Conservation (phyloP, 2,797 vertebrate species). For the Lycodopsis pacificus region DNA sequence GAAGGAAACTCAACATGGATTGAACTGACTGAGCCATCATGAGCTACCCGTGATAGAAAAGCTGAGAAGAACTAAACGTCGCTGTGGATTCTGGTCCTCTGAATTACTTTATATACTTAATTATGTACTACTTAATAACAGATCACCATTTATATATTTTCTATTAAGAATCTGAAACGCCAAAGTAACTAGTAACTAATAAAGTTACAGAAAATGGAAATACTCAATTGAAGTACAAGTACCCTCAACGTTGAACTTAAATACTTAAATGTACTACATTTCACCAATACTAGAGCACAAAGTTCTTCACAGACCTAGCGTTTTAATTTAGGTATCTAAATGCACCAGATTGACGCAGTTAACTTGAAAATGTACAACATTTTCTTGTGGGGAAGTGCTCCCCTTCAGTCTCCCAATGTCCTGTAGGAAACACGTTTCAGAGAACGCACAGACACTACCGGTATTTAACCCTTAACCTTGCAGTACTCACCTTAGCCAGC, state of each 20-base stretch:
- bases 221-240: not conserved
- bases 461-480: not conserved
- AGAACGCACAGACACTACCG: not conserved
- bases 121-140: no score
- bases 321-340: no score
- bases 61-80: not conserved
- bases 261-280: not conserved
- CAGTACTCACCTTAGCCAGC: constrained; percentile 88
- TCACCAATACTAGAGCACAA: no score
- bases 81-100: not conserved
- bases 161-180: no score
- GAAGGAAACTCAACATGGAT: not conserved
- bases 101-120: no score
- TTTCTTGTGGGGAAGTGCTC: no score
- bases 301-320: not conserved
- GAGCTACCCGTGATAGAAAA: not conserved
- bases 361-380: no score
- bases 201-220: not conserved
- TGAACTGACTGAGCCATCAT: not conserved
- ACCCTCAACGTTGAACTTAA: not conserved
- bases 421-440: not conserved
- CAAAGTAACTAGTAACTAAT: not conserved
- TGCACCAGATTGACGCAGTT: no score
- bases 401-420: not conserved
- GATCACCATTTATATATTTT: no score